Base-by-base conservation (phyloP, 2,888 invertebrate species). In the Dromius quadrimaculatus region DNA sequence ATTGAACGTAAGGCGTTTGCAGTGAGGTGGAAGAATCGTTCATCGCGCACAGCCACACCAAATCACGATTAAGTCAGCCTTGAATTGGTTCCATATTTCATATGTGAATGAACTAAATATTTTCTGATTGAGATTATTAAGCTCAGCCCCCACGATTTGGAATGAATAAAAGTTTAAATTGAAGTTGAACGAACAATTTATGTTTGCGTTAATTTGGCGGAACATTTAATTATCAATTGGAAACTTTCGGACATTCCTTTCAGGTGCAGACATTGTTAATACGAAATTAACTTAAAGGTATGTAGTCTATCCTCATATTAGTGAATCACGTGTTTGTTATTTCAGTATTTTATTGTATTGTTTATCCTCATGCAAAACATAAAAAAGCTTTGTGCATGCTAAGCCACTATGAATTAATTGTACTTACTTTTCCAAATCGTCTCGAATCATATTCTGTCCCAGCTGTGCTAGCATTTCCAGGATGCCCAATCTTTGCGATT, bases 371-470 rank as follows among this genome's bases (percentile, higher is more conserved):
- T 32, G 32, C 5, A 32, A 32, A 32, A 32, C 5, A 32, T 32
- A 9, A 6, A 6, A 32, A 32, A 32, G 32, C 8, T 32, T 32
- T 41, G 3, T 4, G 11, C n/a, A 41, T 41, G 41, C 41, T 8
- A n/a, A 11, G 6, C 11, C 6, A 41, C 11, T 9, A 41, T n/a
- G n/a, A n/a, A n/a, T n/a, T n/a, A 57, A 57, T 41, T 17, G 34
- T 43, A 87, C 90, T 87, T 83, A 93, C 93, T 89, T 91, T 83
- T 92, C 92, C 81, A 92, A 85, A 81, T 92, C 92, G 78, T 92
- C 91, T 75, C 90, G 88, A 78, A 92, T 87, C 74, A 93, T 87
- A 76, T 91, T 89, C 82, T 90, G 91, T 75, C 90, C 89, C 78
- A 94, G 87, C 78, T 91, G 89, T 76, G 89, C 89, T 79, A 93